Conservation (phyloP, 2,888 invertebrate species). For the Polydrusus tereticollis region DNA sequence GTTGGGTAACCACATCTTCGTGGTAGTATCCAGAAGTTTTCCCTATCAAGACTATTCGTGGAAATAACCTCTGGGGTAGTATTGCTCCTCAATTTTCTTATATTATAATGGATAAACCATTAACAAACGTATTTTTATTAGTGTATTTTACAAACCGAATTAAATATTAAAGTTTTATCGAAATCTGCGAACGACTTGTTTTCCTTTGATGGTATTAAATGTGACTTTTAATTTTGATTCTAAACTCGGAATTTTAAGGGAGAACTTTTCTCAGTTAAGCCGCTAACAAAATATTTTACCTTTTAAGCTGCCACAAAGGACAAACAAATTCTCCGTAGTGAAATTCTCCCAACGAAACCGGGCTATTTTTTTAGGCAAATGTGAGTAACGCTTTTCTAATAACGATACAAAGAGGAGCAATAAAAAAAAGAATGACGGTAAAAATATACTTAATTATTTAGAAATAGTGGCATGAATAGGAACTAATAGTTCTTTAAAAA, state of each 20-base stretch:
- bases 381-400: conserved; percentile 19
- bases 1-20: no score
- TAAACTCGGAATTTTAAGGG: conserved; percentile 11
- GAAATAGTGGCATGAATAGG: no score
- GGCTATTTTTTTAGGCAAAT: conserved; percentile 43
- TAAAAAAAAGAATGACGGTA: background rate
- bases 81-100: background rate
- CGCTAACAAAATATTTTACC: conserved; percentile 40
- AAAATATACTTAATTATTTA: no score
- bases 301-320: conserved; percentile 36
- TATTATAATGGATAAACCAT: background rate
- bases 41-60: no score
- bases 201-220: conserved; percentile 11
- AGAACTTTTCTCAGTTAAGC: conserved; percentile 26
- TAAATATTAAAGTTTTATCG: conserved; percentile 18
- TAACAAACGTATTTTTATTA: background rate
- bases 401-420: conserved; percentile 13
- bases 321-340: conserved; percentile 30
- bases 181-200: conserved; percentile 11
- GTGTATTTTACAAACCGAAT: background rate
- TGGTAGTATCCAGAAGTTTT: no score
- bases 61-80: no score
- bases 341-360: conserved; percentile 20
- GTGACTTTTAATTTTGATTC: conserved; percentile 12
- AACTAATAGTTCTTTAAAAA: no score